Conservation (phyloP, 2,888 invertebrate species). For the Caenorhabditis zanzibari region DNA sequence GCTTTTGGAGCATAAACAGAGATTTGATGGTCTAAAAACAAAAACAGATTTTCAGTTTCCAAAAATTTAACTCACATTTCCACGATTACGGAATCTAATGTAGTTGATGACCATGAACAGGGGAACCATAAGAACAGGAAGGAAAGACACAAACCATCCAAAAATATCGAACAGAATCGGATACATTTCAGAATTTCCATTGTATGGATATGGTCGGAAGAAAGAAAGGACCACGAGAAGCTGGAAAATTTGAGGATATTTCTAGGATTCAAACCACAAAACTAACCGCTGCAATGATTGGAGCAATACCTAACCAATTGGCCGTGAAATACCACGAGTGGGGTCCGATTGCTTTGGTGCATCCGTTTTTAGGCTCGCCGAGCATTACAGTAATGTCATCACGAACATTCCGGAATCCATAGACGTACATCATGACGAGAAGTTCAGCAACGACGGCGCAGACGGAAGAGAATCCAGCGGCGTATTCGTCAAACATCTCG, state of each 20-base stretch:
- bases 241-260: not conserved
- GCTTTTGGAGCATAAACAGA: conserved; percentile 57
- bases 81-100: conserved; percentile 11
- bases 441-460: conserved; percentile 39
- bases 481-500: conserved; percentile 60
- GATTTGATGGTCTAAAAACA: conserved; percentile 14
- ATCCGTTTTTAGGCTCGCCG: conserved; percentile 27
- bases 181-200: conserved; percentile 21
- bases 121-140: conserved; percentile 45
- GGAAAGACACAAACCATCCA: conserved; percentile 48
- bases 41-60: not conserved
- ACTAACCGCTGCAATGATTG: conserved; percentile 27
- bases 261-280: not conserved
- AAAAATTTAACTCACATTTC: conserved; percentile 14
- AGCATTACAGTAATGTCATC: conserved; percentile 49
- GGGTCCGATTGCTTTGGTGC: conserved; percentile 25
- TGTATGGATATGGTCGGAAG: conserved; percentile 41
- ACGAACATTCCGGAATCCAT: conserved; percentile 48
- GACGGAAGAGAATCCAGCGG: conserved; percentile 57
- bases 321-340: conserved; percentile 36
- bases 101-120: conserved; percentile 22
- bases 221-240: conserved; percentile 39
- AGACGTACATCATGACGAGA: conserved; percentile 45
- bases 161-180: conserved; percentile 55
- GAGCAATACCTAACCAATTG: conserved; percentile 54